Conservation (phyloP, 2,797 vertebrate species). For the Nyctalus aviator region DNA sequence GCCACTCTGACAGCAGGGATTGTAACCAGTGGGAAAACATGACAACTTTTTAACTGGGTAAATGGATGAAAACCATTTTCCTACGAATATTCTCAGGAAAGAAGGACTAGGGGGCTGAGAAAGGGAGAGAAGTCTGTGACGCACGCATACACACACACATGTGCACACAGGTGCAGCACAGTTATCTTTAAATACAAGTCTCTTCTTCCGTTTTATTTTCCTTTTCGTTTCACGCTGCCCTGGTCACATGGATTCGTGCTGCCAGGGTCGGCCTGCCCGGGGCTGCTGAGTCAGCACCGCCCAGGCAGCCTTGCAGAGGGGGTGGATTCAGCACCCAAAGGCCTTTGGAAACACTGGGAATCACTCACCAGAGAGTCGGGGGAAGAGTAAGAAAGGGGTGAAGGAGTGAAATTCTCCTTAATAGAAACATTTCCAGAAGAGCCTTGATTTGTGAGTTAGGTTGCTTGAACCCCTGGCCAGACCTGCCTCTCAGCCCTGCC, state of each 20-base stretch:
- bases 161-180: constrained; percentile 5
- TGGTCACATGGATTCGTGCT: neutral
- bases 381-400: neutral
- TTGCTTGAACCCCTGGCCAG: neutral
- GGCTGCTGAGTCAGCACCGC: neutral
- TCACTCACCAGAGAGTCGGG: neutral
- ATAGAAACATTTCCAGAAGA: neutral
- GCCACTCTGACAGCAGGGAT: neutral
- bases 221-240: constrained; percentile 65
- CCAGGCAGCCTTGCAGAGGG: neutral
- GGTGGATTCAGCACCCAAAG: constrained; percentile 47
- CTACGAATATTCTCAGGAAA: neutral
- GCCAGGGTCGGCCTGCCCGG: neutral
- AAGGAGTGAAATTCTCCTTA: neutral
- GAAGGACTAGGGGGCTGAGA: constrained; percentile 49
- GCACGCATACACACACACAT: neutral
- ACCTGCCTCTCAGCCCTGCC: neutral
- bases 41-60: constrained; percentile 47
- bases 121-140: constrained; percentile 44
- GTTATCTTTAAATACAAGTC: constrained; percentile 72
- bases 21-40: constrained; percentile 29
- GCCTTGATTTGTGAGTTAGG: neutral
- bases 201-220: constrained; percentile 47
- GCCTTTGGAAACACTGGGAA: neutral
- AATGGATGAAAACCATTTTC: constrained; percentile 69